Evolutionary conservation across 1,140 invertebrate species (phyloP).

Genomic region (Oryctes rhinoceros): DNA sequence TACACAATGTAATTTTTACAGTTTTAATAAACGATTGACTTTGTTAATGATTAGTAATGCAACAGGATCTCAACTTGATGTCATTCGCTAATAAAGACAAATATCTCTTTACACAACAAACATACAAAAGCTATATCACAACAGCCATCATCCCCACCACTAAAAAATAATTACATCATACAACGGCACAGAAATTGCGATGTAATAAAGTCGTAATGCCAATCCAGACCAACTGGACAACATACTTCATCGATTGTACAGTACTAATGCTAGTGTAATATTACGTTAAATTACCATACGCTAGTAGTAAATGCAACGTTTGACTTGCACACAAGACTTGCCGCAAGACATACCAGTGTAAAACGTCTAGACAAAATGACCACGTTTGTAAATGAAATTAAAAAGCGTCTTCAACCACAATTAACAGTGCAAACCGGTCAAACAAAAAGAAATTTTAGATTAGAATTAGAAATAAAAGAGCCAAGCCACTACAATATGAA

Average conservation of each 20-base stretch:
- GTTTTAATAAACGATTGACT: no score
- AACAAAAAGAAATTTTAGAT: neutral
- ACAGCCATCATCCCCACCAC: neutral
- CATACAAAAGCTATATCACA: no score
- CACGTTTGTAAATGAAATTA: slow-evolving; percentile 19
- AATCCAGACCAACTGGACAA: neutral
- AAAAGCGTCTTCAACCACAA: neutral
- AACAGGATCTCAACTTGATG: no score
- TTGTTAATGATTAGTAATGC: no score
- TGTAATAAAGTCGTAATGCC: neutral
- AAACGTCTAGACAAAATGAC: slow-evolving; percentile 35
- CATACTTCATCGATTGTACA: slow-evolving; percentile 2
- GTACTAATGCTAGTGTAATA: neutral
- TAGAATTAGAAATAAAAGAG: neutral
- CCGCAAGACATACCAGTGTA: slow-evolving; percentile 10
- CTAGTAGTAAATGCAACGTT: neutral
- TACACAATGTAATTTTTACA: no score
- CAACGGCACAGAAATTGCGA: neutral
- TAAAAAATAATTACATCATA: neutral
- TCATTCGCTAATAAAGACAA: no score
- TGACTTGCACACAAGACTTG: slow-evolving; percentile 4
- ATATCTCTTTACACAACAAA: no score
- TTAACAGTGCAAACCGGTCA: neutral
- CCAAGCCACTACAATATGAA: neutral
- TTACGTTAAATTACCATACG: slow-evolving; percentile 10